A percentile compares a stretch with the other conserved stretches of the same genome.
Evolutionary conservation across 1,140 invertebrate genomes (phyloP).

Genomic region (Drosophila repleta): DNA sequence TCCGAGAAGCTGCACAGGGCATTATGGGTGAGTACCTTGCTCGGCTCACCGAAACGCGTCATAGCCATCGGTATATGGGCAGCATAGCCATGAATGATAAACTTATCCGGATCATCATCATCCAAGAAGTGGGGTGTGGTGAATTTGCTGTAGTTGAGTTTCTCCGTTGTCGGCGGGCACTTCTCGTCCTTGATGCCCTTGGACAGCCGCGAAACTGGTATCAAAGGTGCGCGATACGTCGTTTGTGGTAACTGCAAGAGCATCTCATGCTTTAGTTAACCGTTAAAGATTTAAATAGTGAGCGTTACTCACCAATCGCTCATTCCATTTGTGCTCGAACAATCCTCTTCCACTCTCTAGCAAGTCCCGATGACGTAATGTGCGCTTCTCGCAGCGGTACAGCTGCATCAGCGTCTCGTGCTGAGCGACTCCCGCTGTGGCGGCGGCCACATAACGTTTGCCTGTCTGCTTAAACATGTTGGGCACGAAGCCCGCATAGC

Average conservation of each 20-base stretch:
- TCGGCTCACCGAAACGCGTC: constrained; percentile 87
- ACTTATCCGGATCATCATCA: constrained; percentile 87
- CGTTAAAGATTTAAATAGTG: background rate
- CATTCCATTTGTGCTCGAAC: constrained; percentile 85
- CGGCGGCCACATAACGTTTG: constrained; percentile 87
- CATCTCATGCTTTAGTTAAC: too few relatives aligned
- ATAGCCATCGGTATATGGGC: constrained; percentile 88
- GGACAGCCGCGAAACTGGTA: constrained; percentile 87
- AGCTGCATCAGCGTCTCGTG: constrained; percentile 87
- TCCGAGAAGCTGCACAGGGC: constrained; percentile 88
- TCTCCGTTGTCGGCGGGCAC: constrained; percentile 85
- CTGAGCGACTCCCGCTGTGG: constrained; percentile 88
- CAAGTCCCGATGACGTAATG: constrained; percentile 85
- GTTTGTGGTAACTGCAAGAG: constrained; percentile 85
- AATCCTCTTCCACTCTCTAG: constrained; percentile 86
- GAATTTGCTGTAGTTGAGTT: constrained; percentile 84
- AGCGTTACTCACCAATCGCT: constrained; percentile 86
- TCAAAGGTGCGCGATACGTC: constrained; percentile 87
- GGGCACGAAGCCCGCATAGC: constrained; percentile 89
- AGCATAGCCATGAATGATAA: constrained; percentile 87
- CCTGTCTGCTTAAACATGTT: constrained; percentile 86
- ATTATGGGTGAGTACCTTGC: constrained; percentile 87
- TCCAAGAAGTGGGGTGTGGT: constrained; percentile 89
- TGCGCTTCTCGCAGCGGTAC: constrained; percentile 85
- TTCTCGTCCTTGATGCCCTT: constrained; percentile 86